Evolutionary conservation across 2,113 vertebrate species (phyloP), one percentile per base, ranked within the genome.

Genomic region (Capra hircus): DNA sequence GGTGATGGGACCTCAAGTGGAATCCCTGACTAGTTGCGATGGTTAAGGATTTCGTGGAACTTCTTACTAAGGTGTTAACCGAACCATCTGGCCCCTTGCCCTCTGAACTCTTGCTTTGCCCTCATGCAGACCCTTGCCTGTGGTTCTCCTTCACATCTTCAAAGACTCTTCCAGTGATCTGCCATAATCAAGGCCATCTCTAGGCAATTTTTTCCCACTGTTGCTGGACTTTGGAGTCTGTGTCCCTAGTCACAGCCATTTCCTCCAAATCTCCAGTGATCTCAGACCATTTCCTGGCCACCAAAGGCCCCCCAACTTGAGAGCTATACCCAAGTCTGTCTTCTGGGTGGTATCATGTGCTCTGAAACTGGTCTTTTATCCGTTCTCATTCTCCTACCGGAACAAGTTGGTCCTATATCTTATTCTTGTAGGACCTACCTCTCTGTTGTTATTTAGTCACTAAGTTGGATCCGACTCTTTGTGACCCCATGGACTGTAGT

Each of bases 141-240:
- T 45, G 53, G 90, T 59, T 87, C 59, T 30, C 64, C 50, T 17
- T 89, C 53, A 81, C 53, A 71, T 97, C 94, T 95, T 89, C 92
- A 97, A 97, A 91, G 95, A 71, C 83, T 55, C 74, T 81, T 52
- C 84, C 83, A 57, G 19, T 25, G 71, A 80, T 43, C 82, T 74
- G 53, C 59, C 85, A 74, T 7, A n/a, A 67, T 90, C n/a, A 94
- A 91, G 62, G 43, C 48, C 64, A 78, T 82, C 40, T 59, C 57
- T 90, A 77, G 27, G 62, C 16, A 89, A 93, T 40, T 17, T 45
- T 33, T 55, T 90, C 55, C 28, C 53, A 40, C 50, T 77, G 27
- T 43, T 95, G 33, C 33, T 92, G 59, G 57, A 53, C 45, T 81
- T 36, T 30, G 19, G 52, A 86, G 6, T 64, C 27, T 11, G 23